Evolutionary conservation across 1,140 invertebrate genomes (phyloP), one percentile per base, ranked within the genome.

Genomic region (Drosophila lowei): DNA sequence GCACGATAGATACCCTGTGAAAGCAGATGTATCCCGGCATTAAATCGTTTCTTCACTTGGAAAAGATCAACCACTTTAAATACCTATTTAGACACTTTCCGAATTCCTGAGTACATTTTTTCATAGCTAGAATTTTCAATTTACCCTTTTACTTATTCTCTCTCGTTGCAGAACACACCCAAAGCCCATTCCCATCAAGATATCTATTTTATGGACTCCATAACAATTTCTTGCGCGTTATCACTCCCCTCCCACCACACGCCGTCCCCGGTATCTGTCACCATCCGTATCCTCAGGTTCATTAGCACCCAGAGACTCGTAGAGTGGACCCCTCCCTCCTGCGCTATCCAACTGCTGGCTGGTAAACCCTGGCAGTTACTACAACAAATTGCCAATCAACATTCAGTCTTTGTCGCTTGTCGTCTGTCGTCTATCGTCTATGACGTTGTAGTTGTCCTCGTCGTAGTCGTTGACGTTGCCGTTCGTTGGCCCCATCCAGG

Each of bases 331-430:
- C 54, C 30, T 54, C 54, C 68, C 28, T 30, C 23, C 23, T 0
- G 0, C 1, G 18, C 18, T 60, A 61, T 38, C 46, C 28, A 62
- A 50, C 72, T 53, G 57, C 28, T 28, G 6, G 7, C 3, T 30
- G 30, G 55, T 49, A 5, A 25, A 5, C 23, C 23, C 38, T 21
- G 48, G 47, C 58, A 77, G 75, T 78, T 73, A 61, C 71, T 52
- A 62, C 68, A 79, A 79, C 76, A 79, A 78, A 78, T 78, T 78
- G 76, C 48, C 76, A 78, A 79, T 78, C 70, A 78, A 79, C 61
- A 73, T 66, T 56, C 75, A 64, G 25, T 50, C 49, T 44, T 55
- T 64, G 71, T 65, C 71, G 60, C 46, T 43, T 38, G 11, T 38
- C 34, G 34, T 38, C 34, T 13, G 34, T 58, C 71, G 70, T 52